Conservation (phyloP, 2,888 invertebrate species). For the Limnephilus lunatus region DNA sequence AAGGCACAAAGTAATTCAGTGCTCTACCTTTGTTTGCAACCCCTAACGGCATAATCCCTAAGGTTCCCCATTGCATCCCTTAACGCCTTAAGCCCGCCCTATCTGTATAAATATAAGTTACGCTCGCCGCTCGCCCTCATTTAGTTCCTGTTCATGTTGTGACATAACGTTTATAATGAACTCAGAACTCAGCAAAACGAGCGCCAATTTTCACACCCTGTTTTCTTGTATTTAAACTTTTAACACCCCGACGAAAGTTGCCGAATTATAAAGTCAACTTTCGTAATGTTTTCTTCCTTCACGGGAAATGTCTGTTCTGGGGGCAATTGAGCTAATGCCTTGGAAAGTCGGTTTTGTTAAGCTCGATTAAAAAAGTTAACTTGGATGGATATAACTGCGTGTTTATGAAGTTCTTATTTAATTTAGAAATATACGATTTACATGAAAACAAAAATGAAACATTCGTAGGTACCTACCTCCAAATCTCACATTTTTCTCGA, state of each 20-base stretch:
- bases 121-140: neutral
- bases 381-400: neutral
- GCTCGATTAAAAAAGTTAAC: neutral
- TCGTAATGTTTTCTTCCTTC: slow-evolving; percentile 4
- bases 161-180: slow-evolving; percentile 18
- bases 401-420: neutral
- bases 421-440: too few species aligned
- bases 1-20: neutral
- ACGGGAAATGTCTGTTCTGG: neutral
- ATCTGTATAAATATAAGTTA: neutral
- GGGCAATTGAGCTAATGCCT: neutral
- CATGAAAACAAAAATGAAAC: too few species aligned
- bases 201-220: neutral
- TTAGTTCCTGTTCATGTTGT: neutral
- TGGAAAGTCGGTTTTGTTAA: neutral
- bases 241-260: neutral
- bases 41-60: neutral
- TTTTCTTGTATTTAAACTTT: slow-evolving; percentile 3
- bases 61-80: neutral
- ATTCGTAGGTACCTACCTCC: too few species aligned
- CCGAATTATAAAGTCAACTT: slow-evolving; percentile 13
- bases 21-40: neutral
- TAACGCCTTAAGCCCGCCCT: neutral
- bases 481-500: too few species aligned
- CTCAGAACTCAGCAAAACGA: neutral